Conservation (phyloP, 1,140 invertebrate genomes). For the Drosophila arawakana region DNA sequence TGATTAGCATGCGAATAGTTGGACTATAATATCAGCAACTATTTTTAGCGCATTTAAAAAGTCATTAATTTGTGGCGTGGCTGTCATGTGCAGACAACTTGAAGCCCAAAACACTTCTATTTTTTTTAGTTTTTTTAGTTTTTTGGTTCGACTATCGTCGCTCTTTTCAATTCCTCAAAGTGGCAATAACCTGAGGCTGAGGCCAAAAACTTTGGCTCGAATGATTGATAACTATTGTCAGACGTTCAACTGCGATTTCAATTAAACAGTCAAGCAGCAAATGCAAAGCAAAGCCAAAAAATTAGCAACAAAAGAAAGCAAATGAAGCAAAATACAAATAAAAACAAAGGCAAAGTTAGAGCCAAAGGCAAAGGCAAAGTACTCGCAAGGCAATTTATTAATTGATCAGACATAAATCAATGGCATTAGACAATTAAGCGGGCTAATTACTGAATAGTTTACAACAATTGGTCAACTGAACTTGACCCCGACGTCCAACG, state of each 20-base stretch:
- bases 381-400: conserved; percentile 72
- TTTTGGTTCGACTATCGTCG: conserved; percentile 1
- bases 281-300: conserved; percentile 21
- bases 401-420: conserved; percentile 73
- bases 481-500: conserved; percentile 70
- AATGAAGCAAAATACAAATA: conserved; percentile 12
- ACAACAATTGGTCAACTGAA: conserved; percentile 70
- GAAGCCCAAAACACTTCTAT: conserved; percentile 37
- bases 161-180: conserved; percentile 75
- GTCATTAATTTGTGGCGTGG: conserved; percentile 58
- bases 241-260: conserved; percentile 47
- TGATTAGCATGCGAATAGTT: conserved; percentile 50
- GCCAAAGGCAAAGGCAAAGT: conserved; percentile 53
- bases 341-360: conserved; percentile 37
- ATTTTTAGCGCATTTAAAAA: conserved; percentile 71
- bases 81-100: conserved; percentile 71
- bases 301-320: conserved; percentile 32
- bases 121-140: no score
- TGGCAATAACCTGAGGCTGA: conserved; percentile 73
- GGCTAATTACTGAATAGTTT: conserved; percentile 66
- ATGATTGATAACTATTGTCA: conserved; percentile 69
- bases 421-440: conserved; percentile 73
- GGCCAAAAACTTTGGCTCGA: conserved; percentile 60
- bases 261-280: conserved; percentile 38
- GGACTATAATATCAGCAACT: conserved; percentile 48